These are phyloP conservation scores for Knipowitschia caucasica DNA, from an alignment of 2,797 vertebrate species.

Conservation along the genomic window DNA sequence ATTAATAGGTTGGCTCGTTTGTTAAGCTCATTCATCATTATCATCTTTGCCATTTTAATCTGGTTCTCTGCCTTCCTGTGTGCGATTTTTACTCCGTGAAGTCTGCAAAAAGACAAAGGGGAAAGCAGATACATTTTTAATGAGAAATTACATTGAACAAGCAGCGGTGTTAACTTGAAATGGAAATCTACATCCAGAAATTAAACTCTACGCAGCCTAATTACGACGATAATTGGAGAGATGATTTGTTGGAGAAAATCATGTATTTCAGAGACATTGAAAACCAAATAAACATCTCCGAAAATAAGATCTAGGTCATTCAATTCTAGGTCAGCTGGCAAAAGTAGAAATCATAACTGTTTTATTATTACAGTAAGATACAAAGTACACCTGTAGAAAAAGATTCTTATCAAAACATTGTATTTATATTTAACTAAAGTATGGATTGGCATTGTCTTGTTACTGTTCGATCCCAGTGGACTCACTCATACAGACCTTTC, in stretches of 20 bases:
- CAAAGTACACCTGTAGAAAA: neutral
- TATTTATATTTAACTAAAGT: neutral
- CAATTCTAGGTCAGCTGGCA: neutral
- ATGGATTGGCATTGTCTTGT: neutral
- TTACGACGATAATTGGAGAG: neutral
- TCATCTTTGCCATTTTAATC: slow-evolving; percentile 99
- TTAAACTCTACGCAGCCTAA: neutral
- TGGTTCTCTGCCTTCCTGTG: slow-evolving; percentile 96
- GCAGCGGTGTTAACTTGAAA: neutral
- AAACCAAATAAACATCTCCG: neutral
- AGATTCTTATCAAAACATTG: neutral
- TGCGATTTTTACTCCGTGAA: slow-evolving; percentile 91
- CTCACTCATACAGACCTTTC: slow-evolving; percentile 67
- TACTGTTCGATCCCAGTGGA: neutral
- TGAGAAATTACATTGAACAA: neutral
- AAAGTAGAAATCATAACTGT: neutral
- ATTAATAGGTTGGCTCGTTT: slow-evolving; percentile 94
- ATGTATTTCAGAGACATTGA: neutral
- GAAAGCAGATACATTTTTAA: slow-evolving; percentile 33
- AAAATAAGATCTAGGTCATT: neutral
- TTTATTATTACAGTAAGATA: neutral
- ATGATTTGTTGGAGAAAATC: neutral
- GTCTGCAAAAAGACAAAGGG: slow-evolving; percentile 69
- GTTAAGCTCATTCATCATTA: slow-evolving; percentile 97
- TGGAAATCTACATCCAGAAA: neutral